Conservation (phyloP, 2,113 vertebrate genomes). For the Ameiurus melas region DNA sequence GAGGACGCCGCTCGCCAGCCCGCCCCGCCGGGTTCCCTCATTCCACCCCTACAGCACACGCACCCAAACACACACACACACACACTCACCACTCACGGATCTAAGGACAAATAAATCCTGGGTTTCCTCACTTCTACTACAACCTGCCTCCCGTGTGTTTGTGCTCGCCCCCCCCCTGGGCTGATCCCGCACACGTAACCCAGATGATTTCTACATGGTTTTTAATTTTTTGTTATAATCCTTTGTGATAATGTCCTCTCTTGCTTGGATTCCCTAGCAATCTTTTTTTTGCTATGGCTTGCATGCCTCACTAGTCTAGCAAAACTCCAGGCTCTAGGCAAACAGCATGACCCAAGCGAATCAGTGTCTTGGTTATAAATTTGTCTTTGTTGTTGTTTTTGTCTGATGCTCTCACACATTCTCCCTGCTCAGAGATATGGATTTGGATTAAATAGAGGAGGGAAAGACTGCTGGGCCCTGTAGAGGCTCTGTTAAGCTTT, state of each 20-base stretch:
- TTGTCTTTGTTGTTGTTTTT: conserved; percentile 40
- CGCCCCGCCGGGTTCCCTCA: too few relatives aligned
- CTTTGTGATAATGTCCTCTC: conserved; percentile 36
- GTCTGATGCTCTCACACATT: conserved; percentile 8
- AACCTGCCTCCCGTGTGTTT: too few relatives aligned
- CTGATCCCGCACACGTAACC: too few relatives aligned
- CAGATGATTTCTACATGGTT: too few relatives aligned
- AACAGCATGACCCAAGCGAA: conserved; percentile 35
- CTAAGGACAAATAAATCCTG: too few relatives aligned
- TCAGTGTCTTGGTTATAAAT: conserved; percentile 41
- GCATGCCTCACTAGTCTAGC: conserved; percentile 27
- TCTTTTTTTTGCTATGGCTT: conserved; percentile 52
- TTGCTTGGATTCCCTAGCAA: conserved; percentile 48
- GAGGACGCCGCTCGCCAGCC: too few relatives aligned
- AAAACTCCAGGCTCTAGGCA: conserved; percentile 28
- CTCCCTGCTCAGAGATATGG: conserved; percentile 38
- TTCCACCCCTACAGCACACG: too few relatives aligned
- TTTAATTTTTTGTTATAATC: conserved; percentile 43
- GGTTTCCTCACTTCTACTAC: too few relatives aligned
- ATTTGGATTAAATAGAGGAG: conserved; percentile 32
- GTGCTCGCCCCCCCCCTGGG: too few relatives aligned
- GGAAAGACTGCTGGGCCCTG: conserved; percentile 41
- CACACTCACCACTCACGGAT: too few relatives aligned
- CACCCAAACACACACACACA: too few relatives aligned
- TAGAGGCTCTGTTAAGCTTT: conserved; percentile 57